Evolutionary conservation across 2,797 vertebrate genomes (phyloP), one percentile per base, ranked within the genome.

Genomic region (Falco berigora): DNA sequence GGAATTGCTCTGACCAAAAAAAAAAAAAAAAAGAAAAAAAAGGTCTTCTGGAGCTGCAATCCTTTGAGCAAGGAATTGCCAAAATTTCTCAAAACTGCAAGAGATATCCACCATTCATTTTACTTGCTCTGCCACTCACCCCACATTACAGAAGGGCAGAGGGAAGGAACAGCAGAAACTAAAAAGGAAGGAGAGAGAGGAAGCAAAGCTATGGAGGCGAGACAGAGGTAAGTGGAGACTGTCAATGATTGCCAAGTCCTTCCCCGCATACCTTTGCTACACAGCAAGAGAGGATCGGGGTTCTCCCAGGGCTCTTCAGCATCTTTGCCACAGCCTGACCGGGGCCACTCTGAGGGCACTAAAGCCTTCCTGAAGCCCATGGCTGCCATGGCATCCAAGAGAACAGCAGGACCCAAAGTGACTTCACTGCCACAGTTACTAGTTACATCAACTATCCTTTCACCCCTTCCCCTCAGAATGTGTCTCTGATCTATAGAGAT

Each of bases 191-290:
- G 22, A 75, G 44, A 56, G 27, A 77, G 1, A 38, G n/a, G 24
- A 75, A 42, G 20, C 4, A 5, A 84, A 75, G 25, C 22, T 32
- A 8, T 6, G 12, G 13, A 59, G 63, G 7, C 3, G 49, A 68
- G 44, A 63, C 38, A 53, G 32, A 46, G 20, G 0, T 10, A 75
- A 72, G 44, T 10, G 40, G 30, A 81, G 21, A 63, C 16, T 30
- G 38, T 34, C 5, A 2, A 49, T 30, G n/a, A n/a, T 17, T 1
- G 1, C 4, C 17, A 4, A 62, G 24, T 14, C 23, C n/a, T 66
- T 76, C 34, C 38, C 5, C 32, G 24, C 42, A 25, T 20, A 30
- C 5, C 12, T 84, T 28, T 52, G 25, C 27, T 58, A 18, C 18
- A 13, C 36, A 63, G 30, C 42, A 22, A 46, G 10, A 56, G 68